Evolutionary conservation across 2,113 vertebrate genomes (phyloP), one percentile per base, ranked within the genome.

Genomic region (Channa maculata): DNA sequence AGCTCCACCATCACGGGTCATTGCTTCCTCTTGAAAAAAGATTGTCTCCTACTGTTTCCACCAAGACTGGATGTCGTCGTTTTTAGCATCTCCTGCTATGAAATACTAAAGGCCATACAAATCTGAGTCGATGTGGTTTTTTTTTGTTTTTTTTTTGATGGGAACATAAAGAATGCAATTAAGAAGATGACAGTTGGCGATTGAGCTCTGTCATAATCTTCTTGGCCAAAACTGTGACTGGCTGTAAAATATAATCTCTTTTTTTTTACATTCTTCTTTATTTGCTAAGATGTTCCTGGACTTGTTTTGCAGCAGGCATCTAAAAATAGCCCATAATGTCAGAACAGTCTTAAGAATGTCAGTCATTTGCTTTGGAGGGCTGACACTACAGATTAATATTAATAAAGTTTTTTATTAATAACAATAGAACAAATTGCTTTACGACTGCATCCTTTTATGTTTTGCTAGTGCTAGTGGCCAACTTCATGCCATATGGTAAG

Each of bases 21-120:
- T 83, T 70, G 79, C 80, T 76, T 75, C 65, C 52, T 55, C 49
- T 68, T 78, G 72, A 54, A 53, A 38, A 61, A 74, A 52, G 51
- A 85, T 66, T n/a, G 39, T 64, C 82, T 77, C 84, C 79, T 24
- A 80, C 84, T 78, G 73, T 73, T 86, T 57, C 65, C 59, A 9
- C 61, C 34, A 14, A 64, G 57, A 52, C 60, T 41, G 39, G 14
- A 53, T 75, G 66, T 67, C 12, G 78, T 74, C 12, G 78, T 74
- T 80, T 82, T 51, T 15, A 86, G 46, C 59, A 71, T 75, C 60
- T 72, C 82, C 68, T 53, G 77, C 80, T 72, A 69, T 80, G 64
- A 84, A 67, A 79, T 50, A 65, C 71, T 50, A 52, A 73, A 81
- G 54, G 70, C 38, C 8, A n/a, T 34, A 49, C 62, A 71, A 72